Conservation (phyloP, 2,888 invertebrate genomes). For the Xylota segnis region DNA sequence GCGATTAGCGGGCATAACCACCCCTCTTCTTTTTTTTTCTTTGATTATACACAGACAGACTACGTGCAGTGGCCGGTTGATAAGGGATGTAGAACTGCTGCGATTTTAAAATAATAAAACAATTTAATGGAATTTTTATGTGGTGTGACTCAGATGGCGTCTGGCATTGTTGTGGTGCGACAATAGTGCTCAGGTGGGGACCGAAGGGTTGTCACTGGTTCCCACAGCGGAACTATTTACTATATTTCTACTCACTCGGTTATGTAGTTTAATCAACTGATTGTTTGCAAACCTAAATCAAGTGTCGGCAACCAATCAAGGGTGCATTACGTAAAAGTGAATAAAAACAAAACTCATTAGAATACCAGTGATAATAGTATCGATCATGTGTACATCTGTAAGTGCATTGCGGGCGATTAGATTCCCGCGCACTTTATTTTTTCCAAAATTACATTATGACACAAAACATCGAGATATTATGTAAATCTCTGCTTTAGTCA, state of each 20-base stretch:
- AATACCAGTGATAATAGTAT: too few species aligned
- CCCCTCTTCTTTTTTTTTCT: conserved; percentile 20
- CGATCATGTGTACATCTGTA: neutral
- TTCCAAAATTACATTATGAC: too few species aligned
- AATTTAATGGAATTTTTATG: conserved; percentile 32
- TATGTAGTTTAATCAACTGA: neutral
- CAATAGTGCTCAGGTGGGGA: neutral
- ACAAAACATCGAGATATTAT: too few species aligned
- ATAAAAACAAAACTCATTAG: neutral
- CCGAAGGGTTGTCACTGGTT: neutral
- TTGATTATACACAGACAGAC: conserved; percentile 29
- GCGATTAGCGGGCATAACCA: conserved; percentile 47
- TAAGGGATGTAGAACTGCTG: conserved; percentile 42
- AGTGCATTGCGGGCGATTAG: neutral
- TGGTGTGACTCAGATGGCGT: conserved; percentile 53
- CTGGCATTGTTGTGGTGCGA: neutral
- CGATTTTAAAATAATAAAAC: conserved; percentile 17
- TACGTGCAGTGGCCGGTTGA: conserved; percentile 45
- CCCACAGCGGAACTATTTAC: too few species aligned
- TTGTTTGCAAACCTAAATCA: neutral
- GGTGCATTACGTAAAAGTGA: neutral
- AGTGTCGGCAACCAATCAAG: neutral
- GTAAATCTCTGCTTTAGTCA: too few species aligned
- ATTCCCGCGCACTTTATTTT: neutral
- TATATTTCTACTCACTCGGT: too few species aligned